Percentiles rank a stretch among this genome's conserved stretches.
Evolutionary conservation across 1,140 invertebrate species (phyloP).

Genomic region (Thaumetopoea pityocampa): DNA sequence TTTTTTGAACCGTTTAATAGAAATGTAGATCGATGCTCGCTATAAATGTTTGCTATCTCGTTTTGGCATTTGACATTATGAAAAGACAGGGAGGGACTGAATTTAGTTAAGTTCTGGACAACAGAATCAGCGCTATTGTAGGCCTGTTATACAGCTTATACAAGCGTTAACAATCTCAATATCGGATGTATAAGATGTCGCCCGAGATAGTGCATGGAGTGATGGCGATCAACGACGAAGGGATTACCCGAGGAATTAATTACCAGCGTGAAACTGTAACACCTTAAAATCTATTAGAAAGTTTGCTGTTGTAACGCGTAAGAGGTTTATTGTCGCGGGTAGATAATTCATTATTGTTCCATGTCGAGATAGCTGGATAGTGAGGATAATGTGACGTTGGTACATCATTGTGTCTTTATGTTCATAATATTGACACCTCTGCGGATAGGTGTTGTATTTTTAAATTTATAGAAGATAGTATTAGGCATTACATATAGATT

Average conservation of each 20-base stretch:
- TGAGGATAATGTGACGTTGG: slow-evolving; percentile 4
- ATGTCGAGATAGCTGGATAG: background rate
- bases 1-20: too few relatives aligned
- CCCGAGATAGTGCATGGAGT: slow-evolving; percentile 36
- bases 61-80: too few relatives aligned
- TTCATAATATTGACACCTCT: too few relatives aligned
- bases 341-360: slow-evolving; percentile 5
- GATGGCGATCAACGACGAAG: slow-evolving; percentile 50
- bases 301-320: slow-evolving; percentile 21
- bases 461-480: too few relatives aligned
- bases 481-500: too few relatives aligned
- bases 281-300: slow-evolving; percentile 38
- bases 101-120: too few relatives aligned
- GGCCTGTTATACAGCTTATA: slow-evolving; percentile 34
- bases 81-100: too few relatives aligned
- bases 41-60: too few relatives aligned
- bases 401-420: slow-evolving; percentile 6
- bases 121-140: too few relatives aligned
- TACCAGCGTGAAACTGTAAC: slow-evolving; percentile 45
- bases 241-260: slow-evolving; percentile 54
- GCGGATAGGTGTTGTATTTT: too few relatives aligned
- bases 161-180: slow-evolving; percentile 32
- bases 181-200: slow-evolving; percentile 34
- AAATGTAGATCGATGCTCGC: too few relatives aligned
- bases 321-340: slow-evolving; percentile 7